phyloP scores from a whole-genome alignment of 2,888 invertebrate species.

The Acanthosepion esculentum region DNA sequence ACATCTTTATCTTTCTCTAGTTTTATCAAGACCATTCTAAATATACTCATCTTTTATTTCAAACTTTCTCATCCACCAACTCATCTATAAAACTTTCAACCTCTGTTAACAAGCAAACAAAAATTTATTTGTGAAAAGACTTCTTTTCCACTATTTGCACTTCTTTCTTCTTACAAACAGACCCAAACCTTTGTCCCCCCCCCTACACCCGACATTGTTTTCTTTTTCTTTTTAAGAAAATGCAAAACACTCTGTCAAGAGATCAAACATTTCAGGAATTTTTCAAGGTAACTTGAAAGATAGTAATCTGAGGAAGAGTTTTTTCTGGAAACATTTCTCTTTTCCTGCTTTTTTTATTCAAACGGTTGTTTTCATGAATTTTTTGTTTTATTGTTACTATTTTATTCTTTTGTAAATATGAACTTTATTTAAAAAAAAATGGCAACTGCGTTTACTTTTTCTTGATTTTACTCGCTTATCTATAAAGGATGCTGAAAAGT shows the following conservation, averaged over 20 bases:
- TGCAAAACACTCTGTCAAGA: background rate
- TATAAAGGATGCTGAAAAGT: background rate
- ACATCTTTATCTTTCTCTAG: too few species aligned
- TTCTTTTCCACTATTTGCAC: too few species aligned
- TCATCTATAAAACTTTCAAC: too few species aligned
- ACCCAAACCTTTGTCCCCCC: too few species aligned
- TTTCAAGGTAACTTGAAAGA: background rate
- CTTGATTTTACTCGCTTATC: background rate
- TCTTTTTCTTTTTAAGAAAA: background rate
- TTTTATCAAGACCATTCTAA: too few species aligned
- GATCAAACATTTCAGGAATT: conserved; percentile 12
- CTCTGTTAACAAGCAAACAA: too few species aligned
- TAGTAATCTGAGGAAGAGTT: background rate
- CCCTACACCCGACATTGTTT: background rate
- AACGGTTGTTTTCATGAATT: background rate
- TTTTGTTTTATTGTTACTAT: background rate
- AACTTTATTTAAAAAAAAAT: background rate
- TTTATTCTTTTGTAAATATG: background rate
- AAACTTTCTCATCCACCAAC: too few species aligned
- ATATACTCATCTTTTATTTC: too few species aligned
- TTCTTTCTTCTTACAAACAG: too few species aligned
- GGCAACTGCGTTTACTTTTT: background rate
- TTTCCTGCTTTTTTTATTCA: background rate
- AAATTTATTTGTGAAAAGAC: too few species aligned
- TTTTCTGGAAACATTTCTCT: background rate